Evolutionary conservation across 2,113 vertebrate species (phyloP).

Genomic region (Opisthocomus hoazin): DNA sequence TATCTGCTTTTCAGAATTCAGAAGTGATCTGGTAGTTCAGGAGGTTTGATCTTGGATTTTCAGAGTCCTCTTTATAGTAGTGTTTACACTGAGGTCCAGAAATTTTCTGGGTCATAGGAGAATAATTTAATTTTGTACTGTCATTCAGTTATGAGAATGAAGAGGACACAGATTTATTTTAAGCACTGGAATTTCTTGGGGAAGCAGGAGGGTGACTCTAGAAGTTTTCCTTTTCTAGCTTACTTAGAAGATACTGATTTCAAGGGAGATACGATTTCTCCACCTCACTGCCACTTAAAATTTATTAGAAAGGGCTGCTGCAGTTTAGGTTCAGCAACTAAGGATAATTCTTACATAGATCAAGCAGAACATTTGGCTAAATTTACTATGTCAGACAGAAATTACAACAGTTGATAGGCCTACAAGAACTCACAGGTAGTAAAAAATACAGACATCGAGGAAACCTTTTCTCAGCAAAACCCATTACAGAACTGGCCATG

Average conservation of each 20-base stretch:
- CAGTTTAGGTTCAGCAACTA: background rate
- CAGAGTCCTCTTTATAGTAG: background rate
- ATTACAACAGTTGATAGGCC: background rate
- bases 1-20: background rate
- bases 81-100: background rate
- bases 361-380: background rate
- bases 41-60: background rate
- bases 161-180: background rate
- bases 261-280: background rate
- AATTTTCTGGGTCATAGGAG: background rate
- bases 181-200: background rate
- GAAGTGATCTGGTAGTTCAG: background rate
- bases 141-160: background rate
- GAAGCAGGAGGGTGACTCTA: background rate
- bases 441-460: background rate
- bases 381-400: background rate
- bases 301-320: background rate
- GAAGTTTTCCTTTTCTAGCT: background rate
- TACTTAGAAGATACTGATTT: background rate
- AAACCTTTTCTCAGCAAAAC: background rate
- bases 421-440: background rate
- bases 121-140: background rate
- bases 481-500: accelerated
- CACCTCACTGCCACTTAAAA: background rate
- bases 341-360: background rate